A percentile compares a stretch with the other conserved stretches of the same genome.
phyloP scores from a whole-genome alignment of 2,888 invertebrate genomes.

The Stenolophus ochropezus region DNA sequence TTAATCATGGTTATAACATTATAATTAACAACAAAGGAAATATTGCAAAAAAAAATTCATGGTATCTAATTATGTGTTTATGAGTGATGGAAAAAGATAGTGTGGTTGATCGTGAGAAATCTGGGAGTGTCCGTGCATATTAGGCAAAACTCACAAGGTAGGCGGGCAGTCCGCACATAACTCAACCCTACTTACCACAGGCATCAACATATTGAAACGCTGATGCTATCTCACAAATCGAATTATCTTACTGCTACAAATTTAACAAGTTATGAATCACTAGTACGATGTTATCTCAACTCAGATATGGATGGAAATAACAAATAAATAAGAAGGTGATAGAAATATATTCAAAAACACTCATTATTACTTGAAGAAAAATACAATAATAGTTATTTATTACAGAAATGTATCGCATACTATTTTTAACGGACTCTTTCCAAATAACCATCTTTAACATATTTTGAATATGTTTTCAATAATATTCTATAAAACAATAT shows the following conservation, averaged over 20 bases:
- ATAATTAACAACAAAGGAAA: too few species aligned
- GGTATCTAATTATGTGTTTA: too few species aligned
- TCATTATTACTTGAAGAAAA: too few species aligned
- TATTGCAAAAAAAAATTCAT: too few species aligned
- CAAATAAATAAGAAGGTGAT: neutral
- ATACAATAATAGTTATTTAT: too few species aligned
- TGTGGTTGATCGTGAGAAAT: slow-evolving; percentile 49
- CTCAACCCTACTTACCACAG: slow-evolving; percentile 53
- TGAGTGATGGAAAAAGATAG: slow-evolving; percentile 3
- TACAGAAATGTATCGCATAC: too few species aligned
- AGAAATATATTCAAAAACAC: too few species aligned
- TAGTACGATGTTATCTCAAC: slow-evolving; percentile 17
- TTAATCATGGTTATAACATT: too few species aligned
- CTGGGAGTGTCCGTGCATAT: slow-evolving; percentile 57
- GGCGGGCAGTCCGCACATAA: slow-evolving; percentile 51
- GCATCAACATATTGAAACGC: slow-evolving; percentile 19
- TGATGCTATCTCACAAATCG: slow-evolving; percentile 52
- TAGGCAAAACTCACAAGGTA: slow-evolving; percentile 49
- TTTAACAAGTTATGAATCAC: slow-evolving; percentile 46
- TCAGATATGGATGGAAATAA: neutral
- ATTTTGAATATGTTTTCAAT: too few species aligned
- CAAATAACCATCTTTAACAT: too few species aligned
- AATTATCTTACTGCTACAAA: slow-evolving; percentile 44
- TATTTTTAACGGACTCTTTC: too few species aligned
- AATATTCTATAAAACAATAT: too few species aligned